phyloP scores from a whole-genome alignment of 2,797 vertebrate species.

The Chromobotia macracanthus region DNA sequence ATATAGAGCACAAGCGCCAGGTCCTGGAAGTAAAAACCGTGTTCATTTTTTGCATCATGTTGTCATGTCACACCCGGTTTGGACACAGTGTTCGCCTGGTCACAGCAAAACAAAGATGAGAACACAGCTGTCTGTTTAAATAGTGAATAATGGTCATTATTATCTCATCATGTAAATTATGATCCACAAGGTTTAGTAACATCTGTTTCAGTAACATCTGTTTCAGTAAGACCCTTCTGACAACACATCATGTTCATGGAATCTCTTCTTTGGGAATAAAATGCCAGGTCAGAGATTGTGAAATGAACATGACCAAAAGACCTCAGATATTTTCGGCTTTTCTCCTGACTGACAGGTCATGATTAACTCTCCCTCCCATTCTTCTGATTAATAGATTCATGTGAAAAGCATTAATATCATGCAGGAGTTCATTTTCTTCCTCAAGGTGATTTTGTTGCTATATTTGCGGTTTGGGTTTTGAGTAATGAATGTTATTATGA shows the following conservation, averaged over 20 bases:
- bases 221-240: background rate
- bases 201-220: slow-evolving; percentile 1
- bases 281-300: background rate
- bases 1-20: no score
- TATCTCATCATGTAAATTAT: slow-evolving; percentile 18
- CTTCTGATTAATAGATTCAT: slow-evolving; percentile 42
- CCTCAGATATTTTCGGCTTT: slow-evolving; percentile 15
- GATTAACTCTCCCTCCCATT: slow-evolving; percentile 30
- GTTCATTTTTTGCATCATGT: no score
- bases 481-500: slow-evolving; percentile 54
- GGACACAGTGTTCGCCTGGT: background rate
- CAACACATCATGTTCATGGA: background rate
- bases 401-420: slow-evolving; percentile 47
- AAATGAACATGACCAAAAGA: slow-evolving; percentile 6
- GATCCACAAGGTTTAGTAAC: background rate
- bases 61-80: background rate
- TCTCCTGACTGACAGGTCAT: slow-evolving; percentile 35
- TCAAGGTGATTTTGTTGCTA: slow-evolving; percentile 43
- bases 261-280: background rate
- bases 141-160: slow-evolving; percentile 17
- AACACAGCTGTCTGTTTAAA: slow-evolving; percentile 19
- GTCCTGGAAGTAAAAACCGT: no score
- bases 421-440: slow-evolving; percentile 31
- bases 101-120: slow-evolving; percentile 18
- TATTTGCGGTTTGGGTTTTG: slow-evolving; percentile 44